These are phyloP conservation scores for Peromyscus nudipes DNA, from an alignment of 2,797 vertebrate species.

Conservation along the genomic window DNA sequence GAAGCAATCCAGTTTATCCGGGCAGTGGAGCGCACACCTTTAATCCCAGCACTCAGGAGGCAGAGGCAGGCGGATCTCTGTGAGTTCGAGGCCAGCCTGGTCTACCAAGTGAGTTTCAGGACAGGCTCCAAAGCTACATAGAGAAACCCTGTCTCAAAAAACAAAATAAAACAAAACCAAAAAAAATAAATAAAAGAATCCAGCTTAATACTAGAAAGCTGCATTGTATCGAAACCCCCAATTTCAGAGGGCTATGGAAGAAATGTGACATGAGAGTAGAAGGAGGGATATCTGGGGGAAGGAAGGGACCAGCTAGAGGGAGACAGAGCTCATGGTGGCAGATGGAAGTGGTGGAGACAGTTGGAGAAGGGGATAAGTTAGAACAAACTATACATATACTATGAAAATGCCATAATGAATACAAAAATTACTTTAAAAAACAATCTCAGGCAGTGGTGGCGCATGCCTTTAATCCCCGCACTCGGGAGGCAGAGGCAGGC, in stretches of 20 bases:
- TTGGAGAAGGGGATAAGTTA: neutral
- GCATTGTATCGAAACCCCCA: constrained; percentile 18
- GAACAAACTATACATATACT: neutral
- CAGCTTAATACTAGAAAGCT: neutral
- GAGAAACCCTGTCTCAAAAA: neutral
- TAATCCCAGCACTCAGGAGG: neutral
- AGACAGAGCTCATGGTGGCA: neutral
- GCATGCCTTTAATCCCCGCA: no score
- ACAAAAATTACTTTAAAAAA: neutral
- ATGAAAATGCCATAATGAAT: neutral
- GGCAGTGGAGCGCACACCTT: neutral
- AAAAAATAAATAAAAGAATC: neutral
- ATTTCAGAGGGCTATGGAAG: neutral
- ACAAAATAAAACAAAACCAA: neutral
- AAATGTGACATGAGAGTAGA: neutral
- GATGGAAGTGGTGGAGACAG: neutral
- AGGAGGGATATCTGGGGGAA: neutral
- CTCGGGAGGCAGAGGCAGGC: no score
- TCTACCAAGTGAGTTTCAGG: neutral
- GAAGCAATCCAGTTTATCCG: constrained; percentile 15
- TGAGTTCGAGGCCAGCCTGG: neutral
- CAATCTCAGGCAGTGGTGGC: no score
- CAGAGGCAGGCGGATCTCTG: neutral
- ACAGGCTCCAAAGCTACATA: neutral
- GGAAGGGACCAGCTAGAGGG: neutral